Percentiles rank a stretch among this genome's conserved stretches.
Conservation (phyloP, 2,113 vertebrate genomes). For the Sminthopsis crassicaudata region DNA sequence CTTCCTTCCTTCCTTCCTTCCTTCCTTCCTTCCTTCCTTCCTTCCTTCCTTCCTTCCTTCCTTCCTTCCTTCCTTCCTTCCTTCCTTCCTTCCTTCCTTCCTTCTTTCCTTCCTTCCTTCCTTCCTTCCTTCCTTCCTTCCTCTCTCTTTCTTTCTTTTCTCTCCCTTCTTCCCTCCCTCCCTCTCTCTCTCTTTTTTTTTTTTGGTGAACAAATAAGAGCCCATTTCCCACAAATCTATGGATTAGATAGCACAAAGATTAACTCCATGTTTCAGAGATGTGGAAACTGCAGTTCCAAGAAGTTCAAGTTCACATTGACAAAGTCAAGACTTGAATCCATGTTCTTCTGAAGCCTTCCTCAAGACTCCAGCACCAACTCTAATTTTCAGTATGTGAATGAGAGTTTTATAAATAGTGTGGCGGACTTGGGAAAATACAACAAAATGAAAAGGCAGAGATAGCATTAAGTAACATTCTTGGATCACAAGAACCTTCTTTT, state of each 20-base stretch:
- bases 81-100: too few relatives aligned
- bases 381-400: background rate
- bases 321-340: background rate
- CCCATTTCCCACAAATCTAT: background rate
- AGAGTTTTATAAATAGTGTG: background rate
- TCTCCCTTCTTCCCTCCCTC: too few relatives aligned
- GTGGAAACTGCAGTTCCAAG: background rate
- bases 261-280: background rate
- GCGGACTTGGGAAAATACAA: background rate
- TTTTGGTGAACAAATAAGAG: background rate
- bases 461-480: background rate
- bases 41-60: too few relatives aligned
- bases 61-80: too few relatives aligned
- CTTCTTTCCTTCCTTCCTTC: too few relatives aligned
- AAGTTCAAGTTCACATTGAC: background rate
- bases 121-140: too few relatives aligned
- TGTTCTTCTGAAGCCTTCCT: background rate
- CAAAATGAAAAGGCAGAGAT: background rate
- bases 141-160: too few relatives aligned
- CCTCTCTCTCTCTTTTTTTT: background rate
- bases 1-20: background rate
- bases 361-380: background rate
- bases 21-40: too few relatives aligned
- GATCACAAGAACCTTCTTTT: background rate
- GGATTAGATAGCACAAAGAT: background rate